Conservation (phyloP, 2,113 vertebrate species). For the Acrocephalus arundinaceus region DNA sequence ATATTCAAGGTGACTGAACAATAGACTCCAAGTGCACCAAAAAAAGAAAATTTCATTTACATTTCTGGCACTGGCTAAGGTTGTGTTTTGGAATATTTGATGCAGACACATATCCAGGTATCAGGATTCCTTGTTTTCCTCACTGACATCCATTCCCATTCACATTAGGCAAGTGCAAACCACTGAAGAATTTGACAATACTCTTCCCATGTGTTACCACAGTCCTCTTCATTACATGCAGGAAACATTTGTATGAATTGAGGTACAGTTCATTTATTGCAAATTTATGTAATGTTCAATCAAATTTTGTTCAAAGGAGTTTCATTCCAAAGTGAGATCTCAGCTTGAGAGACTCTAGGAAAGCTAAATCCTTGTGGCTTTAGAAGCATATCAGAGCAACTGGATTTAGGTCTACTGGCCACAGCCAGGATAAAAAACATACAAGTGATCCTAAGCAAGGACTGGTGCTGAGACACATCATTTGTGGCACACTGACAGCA, state of each 20-base stretch:
- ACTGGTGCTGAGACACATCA: background rate
- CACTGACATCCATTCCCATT: background rate
- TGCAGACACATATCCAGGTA: background rate
- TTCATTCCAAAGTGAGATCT: background rate
- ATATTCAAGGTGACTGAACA: background rate
- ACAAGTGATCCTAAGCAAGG: background rate
- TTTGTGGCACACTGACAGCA: background rate
- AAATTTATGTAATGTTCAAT: background rate
- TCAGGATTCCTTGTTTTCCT: background rate
- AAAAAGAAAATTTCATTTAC: background rate
- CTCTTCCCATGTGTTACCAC: background rate
- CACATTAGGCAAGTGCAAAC: background rate
- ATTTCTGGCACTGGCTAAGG: background rate
- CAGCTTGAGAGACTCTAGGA: background rate
- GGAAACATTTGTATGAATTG: background rate
- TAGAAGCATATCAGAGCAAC: background rate
- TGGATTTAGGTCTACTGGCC: background rate
- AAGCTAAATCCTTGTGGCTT: background rate
- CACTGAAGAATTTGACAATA: background rate
- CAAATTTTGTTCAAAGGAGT: background rate
- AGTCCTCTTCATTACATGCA: fast-evolving
- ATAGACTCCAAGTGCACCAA: background rate
- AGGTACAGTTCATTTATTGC: background rate
- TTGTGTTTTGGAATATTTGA: background rate
- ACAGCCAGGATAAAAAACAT: background rate